These are phyloP conservation scores for Corbicula japonica DNA, from an alignment of 2,888 invertebrate genomes.

Conservation along the genomic window DNA sequence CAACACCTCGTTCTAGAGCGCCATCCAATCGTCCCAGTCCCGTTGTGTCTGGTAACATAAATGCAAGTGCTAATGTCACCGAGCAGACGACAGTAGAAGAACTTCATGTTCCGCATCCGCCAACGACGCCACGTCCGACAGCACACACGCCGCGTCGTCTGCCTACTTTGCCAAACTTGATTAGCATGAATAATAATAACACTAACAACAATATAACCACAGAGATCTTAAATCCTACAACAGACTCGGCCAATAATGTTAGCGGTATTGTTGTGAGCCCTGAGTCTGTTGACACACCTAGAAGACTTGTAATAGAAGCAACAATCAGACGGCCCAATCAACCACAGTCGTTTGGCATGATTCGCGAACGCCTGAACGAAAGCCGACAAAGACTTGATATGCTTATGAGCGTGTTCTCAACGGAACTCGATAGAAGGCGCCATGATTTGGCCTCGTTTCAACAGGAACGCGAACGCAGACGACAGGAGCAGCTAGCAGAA, in stretches of 20 bases:
- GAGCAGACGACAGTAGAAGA: constrained; percentile 31
- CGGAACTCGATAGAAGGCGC: constrained; percentile 78
- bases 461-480: constrained; percentile 76
- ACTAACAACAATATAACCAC: constrained; percentile 28
- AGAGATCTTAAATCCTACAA: constrained; percentile 9
- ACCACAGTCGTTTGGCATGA: constrained; percentile 59
- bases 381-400: constrained; percentile 77
- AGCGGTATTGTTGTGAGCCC: not conserved
- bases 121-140: constrained; percentile 61
- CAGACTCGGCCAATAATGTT: constrained; percentile 47
- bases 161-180: constrained; percentile 71
- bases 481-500: constrained; percentile 80
- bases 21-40: not conserved
- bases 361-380: constrained; percentile 78
- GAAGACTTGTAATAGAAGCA: constrained; percentile 22
- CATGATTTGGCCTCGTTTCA: constrained; percentile 77
- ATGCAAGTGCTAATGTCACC: constrained; percentile 3
- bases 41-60: not conserved
- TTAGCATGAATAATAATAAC: constrained; percentile 50
- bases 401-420: constrained; percentile 77
- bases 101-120: constrained; percentile 37
- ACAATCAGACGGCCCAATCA: constrained; percentile 26
- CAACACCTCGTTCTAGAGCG: not conserved
- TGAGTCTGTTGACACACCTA: constrained; percentile 25
- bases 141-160: constrained; percentile 62